Evolutionary conservation across 2,888 invertebrate genomes (phyloP).

Genomic region (Pheosia gnoma): DNA sequence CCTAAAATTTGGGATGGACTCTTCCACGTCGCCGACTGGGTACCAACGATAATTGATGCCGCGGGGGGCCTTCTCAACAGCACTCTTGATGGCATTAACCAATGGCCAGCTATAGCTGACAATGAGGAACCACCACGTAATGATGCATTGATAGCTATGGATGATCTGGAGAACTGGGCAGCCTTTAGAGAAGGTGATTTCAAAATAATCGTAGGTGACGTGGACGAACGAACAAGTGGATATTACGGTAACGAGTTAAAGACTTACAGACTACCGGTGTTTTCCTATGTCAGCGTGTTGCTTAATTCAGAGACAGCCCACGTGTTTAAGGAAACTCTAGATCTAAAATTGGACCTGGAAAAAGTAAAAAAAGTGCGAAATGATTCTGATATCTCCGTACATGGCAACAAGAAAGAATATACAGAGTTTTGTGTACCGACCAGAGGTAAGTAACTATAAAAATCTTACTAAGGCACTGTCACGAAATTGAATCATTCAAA

Average conservation of each 20-base stretch:
- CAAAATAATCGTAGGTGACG: constrained; percentile 56
- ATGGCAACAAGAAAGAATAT: constrained; percentile 11
- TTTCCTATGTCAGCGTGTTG: constrained; percentile 47
- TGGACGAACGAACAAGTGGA: constrained; percentile 34
- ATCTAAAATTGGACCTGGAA: constrained; percentile 39
- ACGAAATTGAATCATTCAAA: neutral
- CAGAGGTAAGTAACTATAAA: constrained; percentile 41
- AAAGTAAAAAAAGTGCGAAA: constrained; percentile 41
- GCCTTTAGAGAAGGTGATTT: constrained; percentile 57
- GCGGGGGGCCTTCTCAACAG: constrained; percentile 48
- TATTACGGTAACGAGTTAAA: constrained; percentile 46
- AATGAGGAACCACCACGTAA: constrained; percentile 63
- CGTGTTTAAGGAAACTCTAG: constrained; percentile 50
- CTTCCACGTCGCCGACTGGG: constrained; percentile 91
- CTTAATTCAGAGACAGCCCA: constrained; percentile 45
- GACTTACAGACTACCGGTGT: constrained; percentile 31
- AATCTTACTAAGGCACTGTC: neutral
- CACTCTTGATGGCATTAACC: constrained; percentile 85
- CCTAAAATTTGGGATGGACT: constrained; percentile 80
- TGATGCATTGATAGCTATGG: constrained; percentile 81
- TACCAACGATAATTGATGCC: constrained; percentile 86
- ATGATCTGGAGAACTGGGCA: constrained; percentile 64
- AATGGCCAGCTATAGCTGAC: constrained; percentile 84
- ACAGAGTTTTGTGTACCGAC: constrained; percentile 50
- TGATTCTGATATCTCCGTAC: constrained; percentile 23